Conservation (phyloP, 2,797 vertebrate species). For the Denticeps clupeoides region DNA sequence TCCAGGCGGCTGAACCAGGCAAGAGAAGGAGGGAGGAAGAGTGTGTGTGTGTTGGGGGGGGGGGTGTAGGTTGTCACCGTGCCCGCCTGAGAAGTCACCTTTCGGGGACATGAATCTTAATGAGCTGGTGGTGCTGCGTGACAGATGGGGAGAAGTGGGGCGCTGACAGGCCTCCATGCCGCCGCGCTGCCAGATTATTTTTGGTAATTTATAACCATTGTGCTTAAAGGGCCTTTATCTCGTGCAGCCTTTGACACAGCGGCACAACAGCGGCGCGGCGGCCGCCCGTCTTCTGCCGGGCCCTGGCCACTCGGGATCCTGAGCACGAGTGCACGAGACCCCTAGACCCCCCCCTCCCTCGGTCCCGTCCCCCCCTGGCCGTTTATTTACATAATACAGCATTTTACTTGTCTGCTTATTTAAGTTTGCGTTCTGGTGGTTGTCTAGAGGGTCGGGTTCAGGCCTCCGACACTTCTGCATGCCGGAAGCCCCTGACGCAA, state of each 20-base stretch:
- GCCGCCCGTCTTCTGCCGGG: too few species aligned
- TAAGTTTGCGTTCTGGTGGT: too few species aligned
- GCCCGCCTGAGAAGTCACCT: slow-evolving; percentile 68
- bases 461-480: neutral
- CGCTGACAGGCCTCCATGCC: slow-evolving; percentile 57
- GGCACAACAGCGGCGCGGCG: slow-evolving; percentile 1
- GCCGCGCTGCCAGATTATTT: slow-evolving; percentile 58
- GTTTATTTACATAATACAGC: too few species aligned
- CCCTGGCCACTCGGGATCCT: too few species aligned
- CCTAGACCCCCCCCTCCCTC: slow-evolving; percentile 35
- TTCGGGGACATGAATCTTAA: slow-evolving; percentile 69
- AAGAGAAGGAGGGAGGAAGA: slow-evolving; percentile 33
- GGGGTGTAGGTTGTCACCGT: slow-evolving; percentile 52
- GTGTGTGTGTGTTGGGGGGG: slow-evolving; percentile 22
- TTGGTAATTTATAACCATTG: slow-evolving; percentile 61
- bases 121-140: slow-evolving; percentile 44
- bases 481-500: neutral
- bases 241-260: slow-evolving; percentile 1
- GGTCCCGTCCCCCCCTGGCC: too few species aligned
- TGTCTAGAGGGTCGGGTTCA: too few species aligned
- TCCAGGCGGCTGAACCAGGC: slow-evolving; percentile 48
- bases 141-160: slow-evolving; percentile 58
- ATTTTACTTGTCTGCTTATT: too few species aligned
- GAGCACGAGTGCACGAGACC: too few species aligned
- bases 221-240: slow-evolving; percentile 52